Evolutionary conservation across 1,140 invertebrate genomes (phyloP), one percentile per base, ranked within the genome.

Genomic region (Hyphantria cunea): DNA sequence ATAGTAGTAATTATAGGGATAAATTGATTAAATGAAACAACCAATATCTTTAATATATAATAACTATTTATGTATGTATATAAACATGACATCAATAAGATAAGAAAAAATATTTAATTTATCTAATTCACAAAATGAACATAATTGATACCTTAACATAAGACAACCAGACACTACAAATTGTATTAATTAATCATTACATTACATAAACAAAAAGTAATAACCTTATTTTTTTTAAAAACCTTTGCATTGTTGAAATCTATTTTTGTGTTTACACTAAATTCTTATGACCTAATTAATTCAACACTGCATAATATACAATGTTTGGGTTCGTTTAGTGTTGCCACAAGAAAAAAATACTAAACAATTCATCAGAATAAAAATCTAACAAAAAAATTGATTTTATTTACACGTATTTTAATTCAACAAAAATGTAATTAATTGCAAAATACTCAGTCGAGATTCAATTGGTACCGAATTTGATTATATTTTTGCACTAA

Each of bases 61-160:
- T 89, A 89, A 89, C 86, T 89, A 89, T 89, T 86, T 87, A 89
- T 86, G 83, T 86, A 89, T 82, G 76, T 89, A 85, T 89, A 87
- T 86, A 89, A 87, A 89, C 84, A 82, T 81, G 83, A 87, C 80
- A 87, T 85, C 68, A 74, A 87, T 79, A 82, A 80, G 79, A 85
- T 60, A 80, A 86, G 86, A 82, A 85, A 88, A 83, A 85, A 85
- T 82, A 85, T 86, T 86, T 85, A 74, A 87, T 87, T 87, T 87
- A 86, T 82, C 80, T 87, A 89, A 84, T 72, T 82, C 78, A 82
- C 80, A 81, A 82, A 78, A 74, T 71, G 69, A 74, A 84, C 84
- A 80, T 77, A 74, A 73, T 77, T 69, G 74, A 81, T 79, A 87
- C 14, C 41, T 17, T 60, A 80, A 86, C 74, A 80, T 82, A 82